These are phyloP conservation scores for Cervus canadensis DNA, from an alignment of 2,113 vertebrate genomes.

Conservation along the genomic window DNA sequence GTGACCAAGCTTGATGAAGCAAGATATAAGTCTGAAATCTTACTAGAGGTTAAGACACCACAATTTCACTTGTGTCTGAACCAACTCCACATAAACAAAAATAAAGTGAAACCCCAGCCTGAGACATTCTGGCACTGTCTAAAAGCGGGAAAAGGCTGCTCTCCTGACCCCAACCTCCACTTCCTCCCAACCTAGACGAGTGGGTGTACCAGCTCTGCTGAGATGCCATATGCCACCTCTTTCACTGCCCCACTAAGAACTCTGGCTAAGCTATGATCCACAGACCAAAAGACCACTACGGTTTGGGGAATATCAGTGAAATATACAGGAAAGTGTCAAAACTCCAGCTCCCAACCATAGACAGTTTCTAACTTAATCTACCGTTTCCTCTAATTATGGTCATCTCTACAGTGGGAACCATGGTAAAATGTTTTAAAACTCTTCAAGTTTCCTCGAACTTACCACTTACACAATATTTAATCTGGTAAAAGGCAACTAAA, in stretches of 20 bases:
- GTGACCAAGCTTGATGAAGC: not conserved
- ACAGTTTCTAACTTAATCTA: not conserved
- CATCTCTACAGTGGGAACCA: not conserved
- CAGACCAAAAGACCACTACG: not conserved
- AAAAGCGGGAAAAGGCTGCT: slow-evolving; percentile 18
- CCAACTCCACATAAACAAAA: slow-evolving; percentile 49
- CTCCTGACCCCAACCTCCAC: slow-evolving; percentile 25
- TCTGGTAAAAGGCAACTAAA: not conserved
- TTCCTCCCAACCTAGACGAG: slow-evolving; percentile 60
- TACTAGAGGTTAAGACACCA: not conserved
- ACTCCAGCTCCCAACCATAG: slow-evolving; percentile 1
- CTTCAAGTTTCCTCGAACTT: slow-evolving; percentile 50
- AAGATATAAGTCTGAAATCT: not conserved
- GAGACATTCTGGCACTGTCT: slow-evolving; percentile 8
- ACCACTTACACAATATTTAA: slow-evolving; percentile 47
- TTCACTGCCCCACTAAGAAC: not conserved
- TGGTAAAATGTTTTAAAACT: slow-evolving; percentile 18
- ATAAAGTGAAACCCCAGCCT: slow-evolving; percentile 41
- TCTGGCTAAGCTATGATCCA: not conserved
- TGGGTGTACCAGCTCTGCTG: slow-evolving; percentile 3
- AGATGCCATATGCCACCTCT: not conserved
- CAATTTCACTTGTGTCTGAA: slow-evolving; percentile 22
- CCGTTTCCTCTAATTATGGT: slow-evolving; percentile 60
- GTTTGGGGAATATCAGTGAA: not conserved
- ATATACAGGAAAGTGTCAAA: slow-evolving; percentile 30